These are phyloP conservation scores for Papilio glaucus DNA, from an alignment of 1,140 invertebrate species.

Conservation along the genomic window DNA sequence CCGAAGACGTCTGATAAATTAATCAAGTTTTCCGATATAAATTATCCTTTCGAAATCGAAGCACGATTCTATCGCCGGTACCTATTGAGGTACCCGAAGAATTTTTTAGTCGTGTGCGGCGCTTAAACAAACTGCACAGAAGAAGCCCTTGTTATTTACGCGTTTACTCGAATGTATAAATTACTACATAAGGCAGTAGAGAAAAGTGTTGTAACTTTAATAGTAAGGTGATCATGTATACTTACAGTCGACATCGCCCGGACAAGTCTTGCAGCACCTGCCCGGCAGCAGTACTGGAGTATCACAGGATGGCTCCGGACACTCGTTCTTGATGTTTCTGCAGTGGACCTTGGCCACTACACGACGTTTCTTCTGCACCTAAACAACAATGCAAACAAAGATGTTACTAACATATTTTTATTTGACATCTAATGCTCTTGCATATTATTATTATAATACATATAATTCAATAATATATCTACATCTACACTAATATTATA, in stretches of 20 bases:
- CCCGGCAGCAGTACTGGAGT: constrained; percentile 93
- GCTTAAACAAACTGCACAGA: no score
- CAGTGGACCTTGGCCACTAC: constrained; percentile 93
- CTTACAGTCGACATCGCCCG: constrained; percentile 90
- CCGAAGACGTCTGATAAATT: neutral
- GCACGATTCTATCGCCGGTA: no score
- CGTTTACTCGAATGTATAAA: no score
- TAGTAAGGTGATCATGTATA: constrained; percentile 46
- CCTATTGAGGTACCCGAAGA: no score
- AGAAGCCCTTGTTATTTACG: no score
- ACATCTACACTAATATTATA: no score
- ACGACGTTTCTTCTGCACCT: constrained; percentile 95
- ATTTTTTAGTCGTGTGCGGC: no score
- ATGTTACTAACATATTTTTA: neutral
- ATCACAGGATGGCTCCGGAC: constrained; percentile 92
- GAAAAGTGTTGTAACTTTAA: neutral
- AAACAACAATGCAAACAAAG: constrained; percentile 55
- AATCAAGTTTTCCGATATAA: neutral
- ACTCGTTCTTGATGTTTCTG: constrained; percentile 95
- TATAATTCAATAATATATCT: no score
- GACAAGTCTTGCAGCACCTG: constrained; percentile 95
- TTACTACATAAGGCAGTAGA: no score
- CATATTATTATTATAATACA: no score
- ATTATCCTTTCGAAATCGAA: no score
- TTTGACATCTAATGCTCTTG: neutral